phyloP scores from a whole-genome alignment of 2,797 vertebrate genomes.

The Pipistrellus nathusii region DNA sequence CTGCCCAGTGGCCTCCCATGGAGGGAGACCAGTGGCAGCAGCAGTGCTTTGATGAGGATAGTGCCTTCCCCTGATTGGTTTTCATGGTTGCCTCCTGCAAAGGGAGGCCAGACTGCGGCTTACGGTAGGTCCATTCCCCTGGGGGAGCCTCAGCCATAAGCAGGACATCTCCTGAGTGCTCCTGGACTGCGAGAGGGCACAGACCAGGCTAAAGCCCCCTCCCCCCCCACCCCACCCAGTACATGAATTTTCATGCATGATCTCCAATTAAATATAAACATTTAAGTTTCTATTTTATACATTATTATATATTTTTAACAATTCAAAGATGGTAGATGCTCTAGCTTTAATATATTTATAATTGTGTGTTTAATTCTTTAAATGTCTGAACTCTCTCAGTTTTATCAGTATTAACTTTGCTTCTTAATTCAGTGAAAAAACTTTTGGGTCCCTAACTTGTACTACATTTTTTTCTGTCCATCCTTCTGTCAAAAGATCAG shows the following conservation, averaged over 20 bases:
- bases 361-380: background rate
- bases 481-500: background rate
- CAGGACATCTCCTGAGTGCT: no score
- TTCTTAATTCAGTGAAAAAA: conserved; percentile 16
- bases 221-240: rapidly evolving
- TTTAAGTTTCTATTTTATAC: background rate
- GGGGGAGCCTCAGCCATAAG: no score
- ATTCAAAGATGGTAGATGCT: background rate
- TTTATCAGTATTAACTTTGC: background rate
- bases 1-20: no score
- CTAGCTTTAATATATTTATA: background rate
- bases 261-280: background rate
- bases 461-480: background rate
- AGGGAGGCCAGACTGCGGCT: no score
- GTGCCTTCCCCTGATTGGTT: no score
- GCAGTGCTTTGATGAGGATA: no score
- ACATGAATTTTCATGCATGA: no score
- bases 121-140: no score
- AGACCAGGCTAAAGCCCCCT: no score
- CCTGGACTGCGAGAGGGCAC: no score
- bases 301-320: background rate
- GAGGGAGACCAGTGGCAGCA: no score
- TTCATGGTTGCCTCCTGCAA: no score
- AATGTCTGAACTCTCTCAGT: background rate
- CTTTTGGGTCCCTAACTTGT: background rate